A percentile compares a stretch with the other conserved stretches of the same genome.
Conservation (phyloP, 2,888 invertebrate genomes). For the Diachrysia chrysitis region DNA sequence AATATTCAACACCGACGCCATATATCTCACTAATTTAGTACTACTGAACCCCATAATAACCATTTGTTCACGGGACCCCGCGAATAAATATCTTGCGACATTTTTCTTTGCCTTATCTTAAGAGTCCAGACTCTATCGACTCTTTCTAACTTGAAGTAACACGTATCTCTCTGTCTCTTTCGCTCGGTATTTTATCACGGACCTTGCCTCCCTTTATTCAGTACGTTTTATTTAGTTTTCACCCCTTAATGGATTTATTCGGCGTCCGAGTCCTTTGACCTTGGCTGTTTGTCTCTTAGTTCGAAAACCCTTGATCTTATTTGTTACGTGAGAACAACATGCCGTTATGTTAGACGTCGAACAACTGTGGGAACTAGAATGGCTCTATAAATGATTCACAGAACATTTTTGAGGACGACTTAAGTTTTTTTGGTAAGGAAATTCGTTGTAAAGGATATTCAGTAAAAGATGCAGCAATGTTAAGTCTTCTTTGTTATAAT, state of each 20-base stretch:
- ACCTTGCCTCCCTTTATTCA: constrained; percentile 71
- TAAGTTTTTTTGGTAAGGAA: background rate
- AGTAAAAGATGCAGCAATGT: too few relatives aligned
- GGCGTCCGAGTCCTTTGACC: constrained; percentile 77
- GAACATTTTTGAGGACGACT: constrained; percentile 23
- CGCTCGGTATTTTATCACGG: constrained; percentile 74
- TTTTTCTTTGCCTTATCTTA: constrained; percentile 88
- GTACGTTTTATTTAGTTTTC: constrained; percentile 87
- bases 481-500: too few relatives aligned
- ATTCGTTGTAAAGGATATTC: background rate
- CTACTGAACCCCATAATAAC: constrained; percentile 85
- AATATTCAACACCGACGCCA: constrained; percentile 83
- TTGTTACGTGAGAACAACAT: constrained; percentile 41
- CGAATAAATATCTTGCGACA: constrained; percentile 86
- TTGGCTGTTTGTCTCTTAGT: constrained; percentile 72
- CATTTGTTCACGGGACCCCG: constrained; percentile 81
- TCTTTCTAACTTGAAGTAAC: constrained; percentile 53
- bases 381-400: constrained; percentile 37
- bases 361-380: constrained; percentile 7
- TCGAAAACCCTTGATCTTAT: constrained; percentile 37
- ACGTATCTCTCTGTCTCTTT: constrained; percentile 63
- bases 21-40: constrained; percentile 88
- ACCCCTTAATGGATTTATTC: constrained; percentile 85
- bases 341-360: constrained; percentile 29
- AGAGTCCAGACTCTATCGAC: constrained; percentile 78